Base-by-base conservation (phyloP, 1,140 invertebrate genomes). In the Arctopsyche grandis region DNA sequence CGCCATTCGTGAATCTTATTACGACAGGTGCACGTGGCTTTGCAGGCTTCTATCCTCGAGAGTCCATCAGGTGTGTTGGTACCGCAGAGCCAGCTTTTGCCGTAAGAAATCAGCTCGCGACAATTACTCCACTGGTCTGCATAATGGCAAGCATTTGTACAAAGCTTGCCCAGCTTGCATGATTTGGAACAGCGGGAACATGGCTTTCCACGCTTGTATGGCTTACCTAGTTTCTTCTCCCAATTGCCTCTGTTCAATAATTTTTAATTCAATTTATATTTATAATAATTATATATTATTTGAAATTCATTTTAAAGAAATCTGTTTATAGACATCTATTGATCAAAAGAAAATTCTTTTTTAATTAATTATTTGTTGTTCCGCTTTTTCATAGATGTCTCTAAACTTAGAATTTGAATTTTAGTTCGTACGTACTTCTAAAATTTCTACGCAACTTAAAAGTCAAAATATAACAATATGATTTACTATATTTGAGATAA, bases 101-200 rank as follows among this genome's bases (percentile, higher is more conserved):
- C 91, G 14, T 89, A 89, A 52, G 84, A 84, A 69, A 90, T 85
- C 10, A 95, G 87, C 69, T 93, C 89, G 48, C 86, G 87, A 84
- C 94, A 96, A 85, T 96, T 95, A 44, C 91, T 90, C 91, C 91
- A 95, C 14, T 91, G 85, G 84, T 95, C 93, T 29, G 90, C 91
- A 74, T 89, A 90, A 9, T 90, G 89, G 84, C 94, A 96, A 0
- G 91, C 84, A 88, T 95, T 96, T 21, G 91, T 92, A 86, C 94
- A 95, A 0, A 96, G 89, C 16, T 84, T 79, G 1, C 78, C 90
- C 9, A 88, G 85, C 70, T 89, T 84, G 85, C 94, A 95, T 75
- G 91, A 85, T n/a, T 89, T 85, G 46, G 90, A 89, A 84, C 94
- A 95, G 21, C 88, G 89, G 16, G 84, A 87, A 83, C 94, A 95